Base-by-base conservation (phyloP, 2,797 vertebrate genomes). In the Oryzias sinensis region DNA sequence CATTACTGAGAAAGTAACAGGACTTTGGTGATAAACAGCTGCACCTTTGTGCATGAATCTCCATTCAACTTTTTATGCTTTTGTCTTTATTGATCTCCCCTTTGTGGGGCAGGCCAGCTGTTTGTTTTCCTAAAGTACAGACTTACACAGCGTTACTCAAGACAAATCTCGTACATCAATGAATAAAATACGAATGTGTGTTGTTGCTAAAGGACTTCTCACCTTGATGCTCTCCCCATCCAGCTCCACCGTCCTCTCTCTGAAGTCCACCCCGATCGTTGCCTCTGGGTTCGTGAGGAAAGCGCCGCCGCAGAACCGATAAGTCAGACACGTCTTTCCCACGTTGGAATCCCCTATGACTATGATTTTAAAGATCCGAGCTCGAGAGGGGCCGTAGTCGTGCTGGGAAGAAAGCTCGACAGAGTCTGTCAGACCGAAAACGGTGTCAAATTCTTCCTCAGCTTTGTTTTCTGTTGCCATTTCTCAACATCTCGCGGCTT, bases 341-440 rank as follows among this genome's bases (percentile, higher is more conserved):
- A 96, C 95, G 48, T 96, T 96, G 49, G 95, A 96, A 63, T 97
- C 95, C 2, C 96, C 95, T 60, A 97, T 96, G 15, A 98, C 95
- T 57, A 98, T 98, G 47, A 98, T 95, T 81, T 98, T 97, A 73
- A 97, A 97, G 60, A 96, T 93, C 46, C 94, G 91, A 17, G 79
- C 61, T 2, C 81, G 80, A 2, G 49, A n/a, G 0, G 47, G 20
- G 6, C 85, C 86, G 52, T 83, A 18, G 7, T 88, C 87, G 17
- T 69, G 65, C 14, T 81, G 72, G 5, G 77, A 79, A 3, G 79
- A 84, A 5, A 76, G 74, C 63, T 84, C 87, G 3, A 86, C 22
- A 0, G 83, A 74, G 63, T 86, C 79, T 15, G 78, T 82, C 70
- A 56, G 70, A 25, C 78, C 65, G 54, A 89, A 87, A 67, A 89